Evolutionary conservation across 2,797 vertebrate genomes (phyloP).

Genomic region (Macropodus opercularis): DNA sequence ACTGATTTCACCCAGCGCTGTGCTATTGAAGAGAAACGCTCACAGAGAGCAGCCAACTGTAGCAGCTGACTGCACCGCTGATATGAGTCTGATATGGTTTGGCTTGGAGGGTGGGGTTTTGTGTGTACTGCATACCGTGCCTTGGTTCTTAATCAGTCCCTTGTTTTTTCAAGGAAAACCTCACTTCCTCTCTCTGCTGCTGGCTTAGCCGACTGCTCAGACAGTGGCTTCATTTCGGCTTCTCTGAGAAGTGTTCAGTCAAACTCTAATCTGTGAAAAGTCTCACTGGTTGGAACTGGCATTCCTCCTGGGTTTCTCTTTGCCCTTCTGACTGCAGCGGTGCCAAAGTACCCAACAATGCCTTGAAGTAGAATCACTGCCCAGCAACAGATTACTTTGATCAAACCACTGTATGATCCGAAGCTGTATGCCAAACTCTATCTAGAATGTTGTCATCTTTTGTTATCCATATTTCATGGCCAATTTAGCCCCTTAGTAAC

Average conservation of each 20-base stretch:
- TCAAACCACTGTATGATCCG: no score
- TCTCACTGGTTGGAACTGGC: conserved; percentile 21
- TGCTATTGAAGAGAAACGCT: background rate
- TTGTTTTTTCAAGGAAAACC: conserved; percentile 62
- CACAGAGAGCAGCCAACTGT: background rate
- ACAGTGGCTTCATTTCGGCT: conserved; percentile 25
- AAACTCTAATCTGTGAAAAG: conserved; percentile 37
- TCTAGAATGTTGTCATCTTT: no score
- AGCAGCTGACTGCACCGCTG: conserved; percentile 31
- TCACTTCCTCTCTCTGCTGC: conserved; percentile 55
- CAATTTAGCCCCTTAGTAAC: no score
- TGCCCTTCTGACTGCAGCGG: conserved; percentile 21
- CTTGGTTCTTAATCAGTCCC: conserved; percentile 65
- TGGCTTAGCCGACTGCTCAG: conserved; percentile 49
- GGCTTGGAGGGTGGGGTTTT: conserved; percentile 30
- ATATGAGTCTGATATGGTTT: conserved; percentile 38
- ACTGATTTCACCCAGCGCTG: background rate
- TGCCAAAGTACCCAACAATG: conserved; percentile 33
- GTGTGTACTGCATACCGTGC: conserved; percentile 48
- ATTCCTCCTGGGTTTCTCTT: conserved; percentile 22
- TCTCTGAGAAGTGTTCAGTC: conserved; percentile 46
- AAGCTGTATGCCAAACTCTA: no score
- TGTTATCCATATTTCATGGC: no score
- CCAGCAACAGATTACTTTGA: no score
- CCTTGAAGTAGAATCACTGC: no score